phyloP scores from a whole-genome alignment of 92 coral and sea anemone genomes.

The Desmophyllum pertusum region DNA sequence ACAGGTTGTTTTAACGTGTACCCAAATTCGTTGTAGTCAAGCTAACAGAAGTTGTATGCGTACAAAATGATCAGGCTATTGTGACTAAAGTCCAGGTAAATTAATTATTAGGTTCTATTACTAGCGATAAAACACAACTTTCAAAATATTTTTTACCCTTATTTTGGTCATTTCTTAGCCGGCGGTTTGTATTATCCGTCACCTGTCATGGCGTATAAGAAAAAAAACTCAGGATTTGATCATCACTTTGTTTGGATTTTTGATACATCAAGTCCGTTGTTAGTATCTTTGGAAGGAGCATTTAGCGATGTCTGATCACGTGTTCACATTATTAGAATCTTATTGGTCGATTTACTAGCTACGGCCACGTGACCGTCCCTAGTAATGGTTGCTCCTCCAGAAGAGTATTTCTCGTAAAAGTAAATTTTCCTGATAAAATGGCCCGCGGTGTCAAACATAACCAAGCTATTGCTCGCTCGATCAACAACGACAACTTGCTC shows the following conservation, averaged over 20 bases:
- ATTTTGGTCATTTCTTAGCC: too few species aligned
- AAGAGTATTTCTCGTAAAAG: constrained; percentile 56
- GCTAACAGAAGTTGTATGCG: too few species aligned
- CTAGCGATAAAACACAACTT: too few species aligned
- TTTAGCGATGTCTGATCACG: background rate
- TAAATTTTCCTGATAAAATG: constrained; percentile 52
- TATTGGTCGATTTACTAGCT: constrained; percentile 53
- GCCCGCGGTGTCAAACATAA: constrained; percentile 50
- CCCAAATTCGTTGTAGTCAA: background rate
- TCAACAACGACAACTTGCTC: constrained; percentile 69
- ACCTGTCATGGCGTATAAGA: too few species aligned
- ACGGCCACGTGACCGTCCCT: constrained; percentile 74
- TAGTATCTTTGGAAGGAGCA: background rate
- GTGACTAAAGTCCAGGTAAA: background rate
- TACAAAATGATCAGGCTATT: background rate
- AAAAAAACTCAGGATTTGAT: too few species aligned
- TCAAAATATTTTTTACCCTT: too few species aligned
- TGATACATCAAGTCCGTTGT: background rate
- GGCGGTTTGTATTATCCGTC: too few species aligned
- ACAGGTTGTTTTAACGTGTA: background rate
- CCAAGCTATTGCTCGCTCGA: constrained; percentile 59
- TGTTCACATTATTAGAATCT: constrained; percentile 33
- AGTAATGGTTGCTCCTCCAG: constrained; percentile 59
- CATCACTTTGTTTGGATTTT: background rate
- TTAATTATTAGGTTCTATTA: too few species aligned